Base-by-base conservation (phyloP, 2,797 vertebrate genomes). In the Melanotaenia parkinsoni region DNA sequence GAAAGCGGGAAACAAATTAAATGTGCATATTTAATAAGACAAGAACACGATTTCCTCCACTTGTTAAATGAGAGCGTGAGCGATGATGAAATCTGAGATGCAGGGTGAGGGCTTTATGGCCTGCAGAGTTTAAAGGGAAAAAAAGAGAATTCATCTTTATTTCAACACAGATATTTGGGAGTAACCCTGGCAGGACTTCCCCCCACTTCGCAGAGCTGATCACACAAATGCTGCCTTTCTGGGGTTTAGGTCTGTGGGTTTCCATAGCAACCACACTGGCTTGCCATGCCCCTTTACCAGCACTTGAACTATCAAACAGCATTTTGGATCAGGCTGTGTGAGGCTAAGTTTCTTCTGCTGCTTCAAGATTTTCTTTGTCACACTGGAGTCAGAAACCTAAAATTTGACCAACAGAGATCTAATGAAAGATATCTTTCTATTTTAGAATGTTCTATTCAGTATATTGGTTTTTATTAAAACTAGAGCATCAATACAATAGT, bases 71-170 rank as follows among this genome's bases (percentile, higher is more conserved):
- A 78, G 77, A 28, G 28, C 72, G 60, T 35, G 76, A 84, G 74
- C 61, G 4, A 57, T 51, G 66, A 82, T 63, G 72, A 76, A 80
- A 70, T 76, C 50, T 70, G 47, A 54, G 35, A 43, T 30, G 63
- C 67, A 47, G 65, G 62, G 57, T 16, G 43, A 65, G 64, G 30
- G 62, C 57, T 81, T 79, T 63, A 70, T 67, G 86, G 83, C 85
- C 86, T 78, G 82, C 84, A 84, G 85, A 88, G 88, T 60, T 74
- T 14, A 11, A 11, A 37, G n/a, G 76, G 66, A 70, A 86, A 89
- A 89, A 93, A 92, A 92, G 88, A 82, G 90, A 92, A 91, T 92
- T 91, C 84, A 91, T 93, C 84, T 93, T 90, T 92, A 91, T 91
- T 90, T 89, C 78, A 91, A 61, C 33, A 6, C 1, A 9, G 76